Percentiles rank a stretch among this genome's conserved stretches.
phyloP scores from a whole-genome alignment of 1,140 invertebrate genomes.

The Phortica variegata region DNA sequence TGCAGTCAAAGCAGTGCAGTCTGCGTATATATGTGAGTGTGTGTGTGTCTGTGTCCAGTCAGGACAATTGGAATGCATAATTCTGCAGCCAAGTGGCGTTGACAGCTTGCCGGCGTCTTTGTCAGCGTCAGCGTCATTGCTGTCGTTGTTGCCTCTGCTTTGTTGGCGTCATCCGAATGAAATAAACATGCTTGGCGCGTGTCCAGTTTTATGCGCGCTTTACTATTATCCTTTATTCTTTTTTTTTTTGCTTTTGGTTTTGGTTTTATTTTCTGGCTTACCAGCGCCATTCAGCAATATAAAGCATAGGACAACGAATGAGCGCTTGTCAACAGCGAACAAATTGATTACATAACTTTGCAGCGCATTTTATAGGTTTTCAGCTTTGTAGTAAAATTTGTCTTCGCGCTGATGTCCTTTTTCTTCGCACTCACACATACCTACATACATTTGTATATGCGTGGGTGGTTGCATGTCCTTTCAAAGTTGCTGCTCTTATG shows the following conservation, averaged over 20 bases:
- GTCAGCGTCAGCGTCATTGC: neutral
- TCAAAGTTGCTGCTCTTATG: neutral
- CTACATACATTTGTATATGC: neutral
- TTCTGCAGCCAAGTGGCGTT: neutral
- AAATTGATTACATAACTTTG: constrained; percentile 39
- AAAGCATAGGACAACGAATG: constrained; percentile 22
- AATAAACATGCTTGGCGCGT: constrained; percentile 39
- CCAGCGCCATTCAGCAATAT: neutral
- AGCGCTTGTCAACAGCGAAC: constrained; percentile 30
- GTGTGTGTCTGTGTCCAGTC: too few species aligned
- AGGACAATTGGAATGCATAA: constrained; percentile 14
- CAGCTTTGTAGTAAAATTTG: too few species aligned
- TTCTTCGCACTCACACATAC: too few species aligned
- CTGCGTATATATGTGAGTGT: too few species aligned
- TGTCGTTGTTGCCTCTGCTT: neutral
- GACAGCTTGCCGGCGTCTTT: constrained; percentile 7
- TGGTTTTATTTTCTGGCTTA: constrained; percentile 20
- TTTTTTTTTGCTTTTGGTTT: constrained; percentile 16
- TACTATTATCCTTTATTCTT: constrained; percentile 16
- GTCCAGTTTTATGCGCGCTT: constrained; percentile 19
- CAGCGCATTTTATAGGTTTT: neutral
- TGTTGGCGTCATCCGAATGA: constrained; percentile 32
- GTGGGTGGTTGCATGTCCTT: constrained; percentile 18
- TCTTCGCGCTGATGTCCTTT: too few species aligned
- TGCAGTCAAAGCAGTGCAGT: constrained; percentile 8